Percentiles rank a stretch among this genome's conserved stretches.
phyloP scores from a whole-genome alignment of 1,140 invertebrate genomes.

The Lordiphosa stackelbergi region DNA sequence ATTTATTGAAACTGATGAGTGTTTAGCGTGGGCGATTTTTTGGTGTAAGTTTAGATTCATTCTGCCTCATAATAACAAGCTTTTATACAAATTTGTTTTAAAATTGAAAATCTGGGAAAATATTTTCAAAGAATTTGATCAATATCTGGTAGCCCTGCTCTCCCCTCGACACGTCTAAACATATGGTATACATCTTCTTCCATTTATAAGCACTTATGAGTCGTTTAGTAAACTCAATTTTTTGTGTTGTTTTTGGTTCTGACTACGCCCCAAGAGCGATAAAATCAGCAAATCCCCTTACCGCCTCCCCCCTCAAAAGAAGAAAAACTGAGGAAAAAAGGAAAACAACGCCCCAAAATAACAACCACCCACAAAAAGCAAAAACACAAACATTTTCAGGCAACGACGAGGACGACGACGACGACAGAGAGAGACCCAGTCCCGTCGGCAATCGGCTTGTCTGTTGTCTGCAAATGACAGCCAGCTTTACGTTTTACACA shows the following conservation, averaged over 20 bases:
- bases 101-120: too few species aligned
- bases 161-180: not conserved
- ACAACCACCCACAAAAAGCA: constrained; percentile 30
- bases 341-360: constrained; percentile 70
- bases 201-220: constrained; percentile 31
- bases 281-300: constrained; percentile 22
- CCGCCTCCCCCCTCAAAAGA: constrained; percentile 1
- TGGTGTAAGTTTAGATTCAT: too few species aligned
- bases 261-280: constrained; percentile 42
- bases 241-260: constrained; percentile 17
- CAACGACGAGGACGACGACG: constrained; percentile 11
- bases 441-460: constrained; percentile 49
- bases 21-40: too few species aligned
- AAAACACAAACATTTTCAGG: constrained; percentile 33
- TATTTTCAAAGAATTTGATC: too few species aligned
- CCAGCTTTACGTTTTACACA: constrained; percentile 46
- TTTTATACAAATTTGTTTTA: too few species aligned
- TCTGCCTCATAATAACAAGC: too few species aligned
- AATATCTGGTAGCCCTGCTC: not conserved
- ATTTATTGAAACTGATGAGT: too few species aligned
- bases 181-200: not conserved
- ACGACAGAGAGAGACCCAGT: not conserved
- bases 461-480: constrained; percentile 67
- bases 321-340: constrained; percentile 6
- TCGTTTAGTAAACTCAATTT: constrained; percentile 56